Conservation (phyloP, 2,888 invertebrate genomes). For the Lasius platythorax region DNA sequence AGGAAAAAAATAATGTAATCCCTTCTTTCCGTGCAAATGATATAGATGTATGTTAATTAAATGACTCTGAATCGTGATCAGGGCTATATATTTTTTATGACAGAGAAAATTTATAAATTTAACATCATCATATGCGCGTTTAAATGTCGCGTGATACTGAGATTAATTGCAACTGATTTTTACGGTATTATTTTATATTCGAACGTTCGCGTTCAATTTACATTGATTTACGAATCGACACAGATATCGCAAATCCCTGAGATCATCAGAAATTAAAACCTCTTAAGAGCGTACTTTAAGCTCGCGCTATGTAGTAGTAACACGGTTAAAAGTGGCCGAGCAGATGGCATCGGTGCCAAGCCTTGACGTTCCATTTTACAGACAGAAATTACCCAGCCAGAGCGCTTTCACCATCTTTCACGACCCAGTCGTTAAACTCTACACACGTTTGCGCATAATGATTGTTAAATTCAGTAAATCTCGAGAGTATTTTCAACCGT, state of each 20-base stretch:
- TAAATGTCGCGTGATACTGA: background rate
- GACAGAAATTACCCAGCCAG: constrained; percentile 47
- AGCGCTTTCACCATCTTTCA: constrained; percentile 55
- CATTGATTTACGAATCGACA: background rate
- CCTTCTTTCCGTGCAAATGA: background rate
- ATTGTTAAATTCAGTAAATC: constrained; percentile 48
- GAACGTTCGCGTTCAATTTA: background rate
- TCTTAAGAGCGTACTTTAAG: constrained; percentile 18
- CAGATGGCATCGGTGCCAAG: constrained; percentile 35
- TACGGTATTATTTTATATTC: background rate
- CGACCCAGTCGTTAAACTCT: constrained; percentile 43
- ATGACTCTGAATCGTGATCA: background rate
- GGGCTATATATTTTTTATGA: background rate
- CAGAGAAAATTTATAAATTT: background rate
- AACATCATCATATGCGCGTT: too few relatives aligned
- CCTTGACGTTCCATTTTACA: constrained; percentile 34
- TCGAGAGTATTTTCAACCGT: constrained; percentile 37
- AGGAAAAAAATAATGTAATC: background rate
- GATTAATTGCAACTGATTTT: background rate
- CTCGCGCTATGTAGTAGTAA: background rate
- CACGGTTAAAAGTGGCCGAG: constrained; percentile 18
- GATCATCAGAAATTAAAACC: background rate
- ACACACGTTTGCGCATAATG: constrained; percentile 44
- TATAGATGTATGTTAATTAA: background rate
- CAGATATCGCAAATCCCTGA: background rate